Percentiles rank a stretch among this genome's conserved stretches.
These are phyloP conservation scores for Anguilla rostrata DNA, from an alignment of 2,113 vertebrate species.

Conservation along the genomic window DNA sequence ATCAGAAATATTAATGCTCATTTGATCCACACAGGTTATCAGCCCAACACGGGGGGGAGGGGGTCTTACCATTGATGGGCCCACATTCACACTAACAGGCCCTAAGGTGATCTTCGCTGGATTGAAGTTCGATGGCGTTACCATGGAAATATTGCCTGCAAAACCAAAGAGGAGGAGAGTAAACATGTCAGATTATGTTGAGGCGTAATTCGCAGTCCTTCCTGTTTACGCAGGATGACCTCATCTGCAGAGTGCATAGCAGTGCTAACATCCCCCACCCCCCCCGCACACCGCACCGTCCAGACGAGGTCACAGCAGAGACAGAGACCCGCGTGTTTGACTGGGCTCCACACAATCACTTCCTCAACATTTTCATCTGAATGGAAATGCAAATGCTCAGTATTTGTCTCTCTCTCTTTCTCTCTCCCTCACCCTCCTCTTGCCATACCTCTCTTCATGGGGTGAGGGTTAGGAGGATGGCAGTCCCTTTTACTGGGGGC, in stretches of 20 bases:
- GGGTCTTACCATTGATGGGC: constrained; percentile 47
- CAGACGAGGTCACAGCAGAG: neutral
- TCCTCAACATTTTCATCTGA: constrained; percentile 30
- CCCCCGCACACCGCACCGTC: too few species aligned
- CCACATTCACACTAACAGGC: constrained; percentile 51
- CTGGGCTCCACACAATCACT: neutral
- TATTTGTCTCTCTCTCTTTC: neutral
- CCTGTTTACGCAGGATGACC: neutral
- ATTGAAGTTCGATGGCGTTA: constrained; percentile 42
- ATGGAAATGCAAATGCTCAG: constrained; percentile 38
- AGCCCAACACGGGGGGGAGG: neutral
- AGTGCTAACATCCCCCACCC: too few species aligned
- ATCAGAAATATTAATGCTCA: neutral
- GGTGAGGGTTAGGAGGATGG: too few species aligned
- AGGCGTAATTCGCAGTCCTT: neutral
- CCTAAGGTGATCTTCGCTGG: constrained; percentile 49
- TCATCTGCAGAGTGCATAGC: neutral
- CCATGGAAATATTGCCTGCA: constrained; percentile 49
- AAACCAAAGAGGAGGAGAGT: constrained; percentile 12
- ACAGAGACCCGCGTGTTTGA: neutral
- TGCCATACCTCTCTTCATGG: neutral
- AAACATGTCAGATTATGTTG: neutral
- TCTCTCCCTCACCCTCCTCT: too few species aligned
- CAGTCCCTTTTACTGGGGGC: too few species aligned
- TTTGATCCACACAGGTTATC: neutral